Evolutionary conservation across 2,113 vertebrate species (phyloP).

Genomic region (Pipa parva): DNA sequence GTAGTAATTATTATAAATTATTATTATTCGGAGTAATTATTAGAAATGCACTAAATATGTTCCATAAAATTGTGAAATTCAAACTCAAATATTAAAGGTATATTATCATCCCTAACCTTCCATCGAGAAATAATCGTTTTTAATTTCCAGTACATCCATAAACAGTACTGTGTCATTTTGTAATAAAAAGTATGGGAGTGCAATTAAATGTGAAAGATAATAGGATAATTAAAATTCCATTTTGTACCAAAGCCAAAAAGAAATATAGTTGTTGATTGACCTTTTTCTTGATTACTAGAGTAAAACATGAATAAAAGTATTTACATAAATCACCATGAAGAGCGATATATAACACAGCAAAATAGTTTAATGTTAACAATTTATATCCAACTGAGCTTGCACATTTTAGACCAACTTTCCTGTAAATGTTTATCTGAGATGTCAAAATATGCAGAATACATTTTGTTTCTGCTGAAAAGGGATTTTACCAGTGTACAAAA

Average conservation of each 20-base stretch:
- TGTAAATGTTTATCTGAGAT: conserved; percentile 18
- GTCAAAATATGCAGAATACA: conserved; percentile 21
- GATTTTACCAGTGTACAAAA: neutral
- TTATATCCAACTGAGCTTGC: conserved; percentile 29
- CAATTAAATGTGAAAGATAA: no score
- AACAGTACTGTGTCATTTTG: no score
- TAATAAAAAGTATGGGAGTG: no score
- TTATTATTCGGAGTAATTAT: no score
- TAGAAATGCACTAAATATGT: no score
- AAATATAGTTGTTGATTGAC: neutral
- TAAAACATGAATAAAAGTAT: neutral
- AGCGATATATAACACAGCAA: conserved; percentile 4
- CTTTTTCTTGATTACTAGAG: neutral
- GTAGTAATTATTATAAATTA: no score
- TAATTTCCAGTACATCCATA: no score
- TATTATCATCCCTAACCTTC: no score
- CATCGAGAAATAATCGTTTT: no score
- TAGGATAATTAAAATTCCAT: no score
- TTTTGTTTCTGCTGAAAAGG: neutral
- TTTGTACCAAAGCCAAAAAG: neutral
- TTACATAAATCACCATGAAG: conserved; percentile 20
- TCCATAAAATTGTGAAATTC: no score
- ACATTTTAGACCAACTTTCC: conserved; percentile 12
- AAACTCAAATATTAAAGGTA: no score
- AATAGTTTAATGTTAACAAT: conserved; percentile 3